phyloP scores from a whole-genome alignment of 2,797 vertebrate species.

The Bovichtus diacanthus region DNA sequence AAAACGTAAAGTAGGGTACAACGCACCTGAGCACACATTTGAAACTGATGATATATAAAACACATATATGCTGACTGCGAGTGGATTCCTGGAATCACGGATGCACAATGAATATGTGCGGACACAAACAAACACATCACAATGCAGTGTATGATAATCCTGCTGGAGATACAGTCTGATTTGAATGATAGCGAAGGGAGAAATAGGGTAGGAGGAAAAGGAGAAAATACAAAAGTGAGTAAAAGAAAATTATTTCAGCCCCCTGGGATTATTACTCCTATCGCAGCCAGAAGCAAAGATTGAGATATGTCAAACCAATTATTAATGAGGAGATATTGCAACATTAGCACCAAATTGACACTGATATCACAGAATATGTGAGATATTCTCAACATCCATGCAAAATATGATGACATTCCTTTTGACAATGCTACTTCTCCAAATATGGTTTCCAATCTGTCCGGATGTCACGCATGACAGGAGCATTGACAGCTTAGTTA shows the following conservation, averaged over 20 bases:
- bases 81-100: slow-evolving; percentile 11
- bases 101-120: not conserved
- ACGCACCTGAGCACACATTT: not conserved
- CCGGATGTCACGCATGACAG: slow-evolving; percentile 72
- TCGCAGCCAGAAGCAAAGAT: slow-evolving; percentile 53
- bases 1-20: not conserved
- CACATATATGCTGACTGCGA: not conserved
- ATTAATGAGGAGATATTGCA: slow-evolving; percentile 62
- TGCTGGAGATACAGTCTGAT: slow-evolving; percentile 19
- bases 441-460: slow-evolving; percentile 84
- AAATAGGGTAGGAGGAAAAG: not conserved
- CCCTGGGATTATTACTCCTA: slow-evolving; percentile 28
- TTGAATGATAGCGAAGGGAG: slow-evolving; percentile 15
- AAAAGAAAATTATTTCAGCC: slow-evolving; percentile 25
- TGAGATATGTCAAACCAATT: slow-evolving; percentile 68
- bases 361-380: slow-evolving; percentile 50
- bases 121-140: not conserved
- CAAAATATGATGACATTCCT: slow-evolving; percentile 70
- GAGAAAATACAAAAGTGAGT: slow-evolving; percentile 22
- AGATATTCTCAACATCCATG: slow-evolving; percentile 64
- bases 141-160: slow-evolving; percentile 1
- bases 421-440: slow-evolving; percentile 73
- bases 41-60: slow-evolving; percentile 6
- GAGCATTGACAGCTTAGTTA: slow-evolving; percentile 73
- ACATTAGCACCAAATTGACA: slow-evolving; percentile 67